Evolutionary conservation across 2,113 vertebrate genomes (phyloP), one percentile per base, ranked within the genome.

Genomic region (Festucalex cinctus): DNA sequence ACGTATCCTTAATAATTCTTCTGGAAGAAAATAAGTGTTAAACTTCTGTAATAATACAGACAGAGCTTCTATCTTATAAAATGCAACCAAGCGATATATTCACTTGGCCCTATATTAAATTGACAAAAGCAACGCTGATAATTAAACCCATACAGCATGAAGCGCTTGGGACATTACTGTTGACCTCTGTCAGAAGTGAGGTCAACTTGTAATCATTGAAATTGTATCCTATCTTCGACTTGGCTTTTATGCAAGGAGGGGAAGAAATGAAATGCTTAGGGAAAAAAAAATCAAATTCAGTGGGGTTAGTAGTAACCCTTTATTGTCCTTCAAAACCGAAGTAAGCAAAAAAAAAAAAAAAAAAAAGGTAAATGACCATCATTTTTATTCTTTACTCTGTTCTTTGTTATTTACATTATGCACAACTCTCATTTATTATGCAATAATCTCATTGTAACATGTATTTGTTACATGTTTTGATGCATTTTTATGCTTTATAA

Each of bases 41-140:
- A 57, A 7, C n/a, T 68, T 67, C 51, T 54, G 20, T 36, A 39
- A 3, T 28, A 54, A 71, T 68, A 36, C 57, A 46, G 20, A 51
- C 48, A 51, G 9, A 51, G 20, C n/a, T 51, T 51, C n/a, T 22
- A 68, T 60, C 65, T 36, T 49, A 48, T n/a, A 62, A 58, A 53
- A 85, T 74, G 62, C 64, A 77, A 75, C 51, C 48, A 63, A 84
- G 74, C 75, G 60, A 68, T 71, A 74, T 63, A 68, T 77, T 75
- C 70, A 12, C 69, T 75, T 82, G 75, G 16, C 77, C 65, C 70
- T 37, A 41, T 75, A 64, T 85, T 83, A 67, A 82, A 83, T 85
- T 80, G 84, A 74, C 54, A 59, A 63, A 43, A 17, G 65, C 6
- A 73, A 67, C 64, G 39, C 63, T 76, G 77, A 83, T 76, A 72